Base-by-base conservation (phyloP, 2,113 vertebrate species). In the Haplochromis vanheusdeni region DNA sequence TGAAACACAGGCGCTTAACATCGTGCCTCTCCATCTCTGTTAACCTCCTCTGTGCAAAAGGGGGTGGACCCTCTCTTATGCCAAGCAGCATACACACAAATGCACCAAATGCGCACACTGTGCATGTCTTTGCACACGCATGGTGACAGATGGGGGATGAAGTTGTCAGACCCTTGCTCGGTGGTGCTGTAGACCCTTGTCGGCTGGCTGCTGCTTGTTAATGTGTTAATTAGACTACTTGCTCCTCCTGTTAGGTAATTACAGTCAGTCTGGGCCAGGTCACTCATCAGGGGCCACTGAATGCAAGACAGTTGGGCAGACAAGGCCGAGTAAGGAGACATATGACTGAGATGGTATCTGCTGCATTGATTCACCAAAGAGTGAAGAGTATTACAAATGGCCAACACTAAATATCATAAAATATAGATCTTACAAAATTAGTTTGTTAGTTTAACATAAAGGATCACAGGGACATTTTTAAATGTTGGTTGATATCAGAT, bases 191-290 rank as follows among this genome's bases (percentile, higher is more conserved):
- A 82, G 89, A 93, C 81, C 86, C 85, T 87, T 88, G 92, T 92
- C 85, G 51, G 86, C 84, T 87, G 92, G 86, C 91, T 92, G 90
- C 89, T 83, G 84, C 94, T 95, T 84, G 93, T 95, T 95, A 95
- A 91, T 54, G 75, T 93, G 93, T 91, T 96, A 95, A 96, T 96
- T 95, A 96, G 92, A 89, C 89, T 80, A 91, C 93, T 89, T 90
- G 90, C 91, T 92, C 91, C 84, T 85, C 91, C 93, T 93, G 93
- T 92, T 90, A 83, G 87, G 91, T 95, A 94, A 96, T 96, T 94
- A 95, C 89, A 88, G 80, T 35, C 89, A 91, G 89, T 31, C 86
- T 51, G 85, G 83, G 87, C 87, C 90, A 90, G 90, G 87, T 85
- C 77, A 49, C 88, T 94, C 92, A 90, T 92, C 91, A 89, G 88